Evolutionary conservation across 2,113 vertebrate species (phyloP).

Genomic region (cat (Felis catus)): DNA sequence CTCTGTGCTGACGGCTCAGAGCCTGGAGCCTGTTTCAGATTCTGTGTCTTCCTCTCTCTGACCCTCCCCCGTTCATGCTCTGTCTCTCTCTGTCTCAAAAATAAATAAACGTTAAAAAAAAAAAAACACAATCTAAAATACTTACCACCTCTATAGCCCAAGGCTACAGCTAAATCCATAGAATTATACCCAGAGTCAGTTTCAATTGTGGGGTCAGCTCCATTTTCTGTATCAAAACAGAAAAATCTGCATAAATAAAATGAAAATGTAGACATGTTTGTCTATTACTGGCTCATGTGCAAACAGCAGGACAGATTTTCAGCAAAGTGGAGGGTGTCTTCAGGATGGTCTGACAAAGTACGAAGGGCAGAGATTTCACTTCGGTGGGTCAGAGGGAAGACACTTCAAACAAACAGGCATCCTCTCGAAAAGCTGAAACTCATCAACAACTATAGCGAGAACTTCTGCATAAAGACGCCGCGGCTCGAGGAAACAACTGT

Average conservation of each 20-base stretch:
- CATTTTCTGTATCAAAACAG: slow-evolving; percentile 88
- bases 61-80: too few species aligned
- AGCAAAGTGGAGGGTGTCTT: background rate
- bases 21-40: too few species aligned
- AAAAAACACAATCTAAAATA: slow-evolving; percentile 47
- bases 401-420: background rate
- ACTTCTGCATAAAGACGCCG: background rate
- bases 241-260: slow-evolving; percentile 21
- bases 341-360: background rate
- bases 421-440: background rate
- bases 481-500: background rate
- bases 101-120: too few species aligned
- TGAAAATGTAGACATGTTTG: background rate
- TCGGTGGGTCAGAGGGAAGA: background rate
- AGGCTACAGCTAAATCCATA: slow-evolving; percentile 98
- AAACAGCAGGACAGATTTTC: background rate
- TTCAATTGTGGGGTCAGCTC: slow-evolving; percentile 96
- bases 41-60: too few species aligned
- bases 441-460: background rate
- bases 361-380: background rate
- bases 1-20: too few species aligned
- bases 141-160: slow-evolving; percentile 96
- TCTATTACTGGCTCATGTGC: background rate
- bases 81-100: too few species aligned
- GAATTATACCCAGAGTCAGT: slow-evolving; percentile 98